Evolutionary conservation across 1,140 invertebrate genomes (phyloP), one percentile per base, ranked within the genome.

Genomic region (Potamilus streckersoni): DNA sequence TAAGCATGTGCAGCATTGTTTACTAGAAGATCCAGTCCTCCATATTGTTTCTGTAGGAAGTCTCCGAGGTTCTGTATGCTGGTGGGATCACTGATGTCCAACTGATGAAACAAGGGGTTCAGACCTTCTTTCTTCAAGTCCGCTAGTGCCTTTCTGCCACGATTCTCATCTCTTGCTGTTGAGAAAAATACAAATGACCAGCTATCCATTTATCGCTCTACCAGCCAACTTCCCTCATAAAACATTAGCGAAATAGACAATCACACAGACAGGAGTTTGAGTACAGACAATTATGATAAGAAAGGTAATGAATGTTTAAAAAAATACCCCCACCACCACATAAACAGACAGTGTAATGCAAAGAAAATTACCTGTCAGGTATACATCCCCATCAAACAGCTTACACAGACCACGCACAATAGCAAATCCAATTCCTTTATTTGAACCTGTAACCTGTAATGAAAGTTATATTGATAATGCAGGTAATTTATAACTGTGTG

Each of bases 1-100:
- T 93, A 95, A 6, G 94, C 93, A 69, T 96, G 95, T 0, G 93
- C 95, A 67, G 95, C 95, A 91, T 97, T 96, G 85, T 96, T 96
- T 0, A 96, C 92, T 19, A 96, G 88, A 55, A 96, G 82, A 91
- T 97, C 95, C 2, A 97, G 87, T 1, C 95, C 94, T 17, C 92
- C 93, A 88, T 96, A 92, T 23, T 91, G 93, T 27, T 91, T 82
- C 83, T 93, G 89, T 0, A 97, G 80, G 81, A 92, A 93, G 75
- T 92, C 90, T 0, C 89, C 86, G 58, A 95, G 92, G 5, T 75
- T 85, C 64, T 91, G 85, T 19, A 94, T 90, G 79, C 93, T 94
- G 17, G 90, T 85, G 4, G 83, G 78, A 82, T 93, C 87, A 69
- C 90, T 90, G 61, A 95, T 92, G 83, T 95, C 94, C 27, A 95